phyloP scores from a whole-genome alignment of 2,888 invertebrate genomes.

The Drosophila melanocephala region DNA sequence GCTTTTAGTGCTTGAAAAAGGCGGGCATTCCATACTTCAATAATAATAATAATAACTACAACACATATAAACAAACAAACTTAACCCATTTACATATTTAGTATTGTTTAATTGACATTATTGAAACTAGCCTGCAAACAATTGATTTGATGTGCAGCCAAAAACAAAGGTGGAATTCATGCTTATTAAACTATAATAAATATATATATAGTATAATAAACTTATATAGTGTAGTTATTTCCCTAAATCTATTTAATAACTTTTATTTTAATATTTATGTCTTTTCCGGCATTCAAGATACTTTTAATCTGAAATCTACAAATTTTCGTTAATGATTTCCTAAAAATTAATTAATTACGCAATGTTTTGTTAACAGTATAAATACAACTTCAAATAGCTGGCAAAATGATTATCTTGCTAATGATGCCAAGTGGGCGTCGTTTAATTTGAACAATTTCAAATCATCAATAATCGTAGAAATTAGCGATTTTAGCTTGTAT shows the following conservation, averaged over 20 bases:
- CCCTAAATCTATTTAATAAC: neutral
- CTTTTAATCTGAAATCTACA: neutral
- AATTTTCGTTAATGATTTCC: neutral
- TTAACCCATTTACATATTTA: slow-evolving; percentile 14
- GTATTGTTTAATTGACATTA: slow-evolving; percentile 21
- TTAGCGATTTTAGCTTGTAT: neutral
- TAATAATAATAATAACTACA: slow-evolving; percentile 4
- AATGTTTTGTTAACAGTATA: neutral
- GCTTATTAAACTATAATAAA: neutral
- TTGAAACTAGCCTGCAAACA: neutral
- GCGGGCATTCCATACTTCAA: slow-evolving; percentile 31
- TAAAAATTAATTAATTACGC: neutral
- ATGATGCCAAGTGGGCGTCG: neutral
- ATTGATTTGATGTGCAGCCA: slow-evolving; percentile 1
- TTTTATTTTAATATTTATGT: neutral
- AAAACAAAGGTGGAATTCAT: neutral
- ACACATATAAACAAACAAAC: slow-evolving; percentile 22
- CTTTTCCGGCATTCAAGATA: neutral
- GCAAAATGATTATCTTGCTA: neutral
- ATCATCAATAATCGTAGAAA: neutral
- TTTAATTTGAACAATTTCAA: neutral
- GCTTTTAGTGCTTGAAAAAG: slow-evolving; percentile 30
- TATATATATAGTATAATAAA: neutral
- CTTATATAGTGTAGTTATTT: neutral
- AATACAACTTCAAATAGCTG: neutral